Evolutionary conservation across 2,797 vertebrate genomes (phyloP).

Genomic region (Arctocebus calabarensis): DNA sequence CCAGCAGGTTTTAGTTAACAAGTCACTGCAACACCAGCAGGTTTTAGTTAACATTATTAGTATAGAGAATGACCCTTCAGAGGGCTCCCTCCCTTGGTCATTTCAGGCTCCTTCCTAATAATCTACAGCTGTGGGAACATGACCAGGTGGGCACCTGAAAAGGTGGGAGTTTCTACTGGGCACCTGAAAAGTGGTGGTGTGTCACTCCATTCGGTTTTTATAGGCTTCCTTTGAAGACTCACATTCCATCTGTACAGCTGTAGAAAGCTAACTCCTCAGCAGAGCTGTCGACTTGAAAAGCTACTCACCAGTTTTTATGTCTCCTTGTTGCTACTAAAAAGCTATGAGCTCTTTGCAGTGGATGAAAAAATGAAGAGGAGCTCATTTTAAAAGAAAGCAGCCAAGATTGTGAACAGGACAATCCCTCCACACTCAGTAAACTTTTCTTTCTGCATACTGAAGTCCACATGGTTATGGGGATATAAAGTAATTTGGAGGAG

Average conservation of each 20-base stretch:
- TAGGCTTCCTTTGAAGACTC: neutral
- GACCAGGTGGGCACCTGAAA: slow-evolving; percentile 29
- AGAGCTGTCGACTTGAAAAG: slow-evolving; percentile 58
- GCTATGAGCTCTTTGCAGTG: neutral
- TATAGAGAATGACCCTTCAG: slow-evolving; percentile 75
- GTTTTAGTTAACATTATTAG: slow-evolving; percentile 74
- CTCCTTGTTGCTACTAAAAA: slow-evolving; percentile 16
- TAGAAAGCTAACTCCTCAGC: slow-evolving; percentile 54
- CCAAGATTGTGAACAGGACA: neutral
- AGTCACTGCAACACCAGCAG: slow-evolving; percentile 67
- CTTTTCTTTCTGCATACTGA: neutral
- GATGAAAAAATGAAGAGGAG: neutral
- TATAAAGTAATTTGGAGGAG: slow-evolving; percentile 52
- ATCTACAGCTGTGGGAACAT: slow-evolving; percentile 79
- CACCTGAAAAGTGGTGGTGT: slow-evolving; percentile 50
- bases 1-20: slow-evolving; percentile 77
- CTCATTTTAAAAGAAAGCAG: slow-evolving; percentile 13
- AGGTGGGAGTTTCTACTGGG: slow-evolving; percentile 67
- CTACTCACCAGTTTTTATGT: slow-evolving; percentile 31
- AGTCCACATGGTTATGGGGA: neutral
- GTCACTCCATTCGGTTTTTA: slow-evolving; percentile 63
- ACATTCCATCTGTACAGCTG: neutral
- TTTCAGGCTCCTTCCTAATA: slow-evolving; percentile 76
- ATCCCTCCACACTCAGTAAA: neutral
- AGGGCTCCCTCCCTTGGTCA: slow-evolving; percentile 50